Evolutionary conservation across 30 jellyfish, hydroid and myxozoan species (phyloP).

Genomic region (Aurelia aurita): DNA sequence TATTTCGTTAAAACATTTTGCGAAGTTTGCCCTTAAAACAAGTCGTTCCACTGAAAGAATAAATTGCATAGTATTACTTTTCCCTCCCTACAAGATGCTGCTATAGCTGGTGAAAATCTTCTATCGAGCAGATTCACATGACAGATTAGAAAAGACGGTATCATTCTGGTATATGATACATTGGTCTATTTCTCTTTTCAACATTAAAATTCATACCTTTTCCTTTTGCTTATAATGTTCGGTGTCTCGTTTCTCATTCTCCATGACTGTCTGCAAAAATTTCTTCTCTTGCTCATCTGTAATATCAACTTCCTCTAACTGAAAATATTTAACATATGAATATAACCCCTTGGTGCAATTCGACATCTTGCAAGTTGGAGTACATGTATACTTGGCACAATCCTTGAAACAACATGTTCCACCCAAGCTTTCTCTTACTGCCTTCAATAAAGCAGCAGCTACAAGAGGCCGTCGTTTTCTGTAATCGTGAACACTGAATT

Average conservation of each 20-base stretch:
- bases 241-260: slow-evolving; percentile 64
- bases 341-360: slow-evolving; percentile 49
- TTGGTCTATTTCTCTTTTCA: too few relatives aligned
- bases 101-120: too few relatives aligned
- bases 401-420: slow-evolving; percentile 68
- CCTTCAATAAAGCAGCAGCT: slow-evolving; percentile 28
- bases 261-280: slow-evolving; percentile 54
- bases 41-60: too few relatives aligned
- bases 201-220: slow-evolving; percentile 17
- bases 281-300: slow-evolving; percentile 63
- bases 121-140: too few relatives aligned
- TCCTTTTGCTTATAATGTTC: slow-evolving; percentile 65
- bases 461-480: slow-evolving; percentile 53
- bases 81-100: too few relatives aligned
- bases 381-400: slow-evolving; percentile 44
- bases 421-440: slow-evolving; percentile 57
- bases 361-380: slow-evolving; percentile 38
- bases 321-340: slow-evolving; percentile 68
- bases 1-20: too few relatives aligned
- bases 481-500: slow-evolving; percentile 56
- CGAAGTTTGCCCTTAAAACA: too few relatives aligned
- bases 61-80: too few relatives aligned
- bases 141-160: too few relatives aligned
- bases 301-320: slow-evolving; percentile 71
- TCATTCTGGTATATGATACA: too few relatives aligned